A percentile compares a stretch with the other conserved stretches of the same genome.
These are phyloP conservation scores for Exaiptasia diaphana DNA, from an alignment of 64 coral and sea anemone genomes.

Conservation along the genomic window DNA sequence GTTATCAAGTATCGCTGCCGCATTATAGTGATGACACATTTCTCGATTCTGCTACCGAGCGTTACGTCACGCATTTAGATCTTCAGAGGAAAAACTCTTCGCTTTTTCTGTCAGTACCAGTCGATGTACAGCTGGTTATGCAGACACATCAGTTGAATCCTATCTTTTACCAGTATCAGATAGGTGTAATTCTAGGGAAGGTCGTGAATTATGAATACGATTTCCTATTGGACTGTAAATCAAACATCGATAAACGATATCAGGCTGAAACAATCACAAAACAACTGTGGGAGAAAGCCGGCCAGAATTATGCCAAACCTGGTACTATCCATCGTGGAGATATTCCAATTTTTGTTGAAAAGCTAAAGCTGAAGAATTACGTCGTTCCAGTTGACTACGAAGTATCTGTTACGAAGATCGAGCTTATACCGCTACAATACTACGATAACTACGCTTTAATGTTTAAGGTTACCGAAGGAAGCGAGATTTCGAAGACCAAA, in stretches of 20 bases:
- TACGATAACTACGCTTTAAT: neutral
- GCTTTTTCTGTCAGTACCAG: neutral
- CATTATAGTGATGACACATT: constrained; percentile 55
- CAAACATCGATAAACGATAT: neutral
- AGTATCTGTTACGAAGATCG: neutral
- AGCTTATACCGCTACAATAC: neutral
- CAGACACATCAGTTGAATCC: constrained; percentile 13
- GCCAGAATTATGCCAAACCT: constrained; percentile 3
- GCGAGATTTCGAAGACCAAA: neutral
- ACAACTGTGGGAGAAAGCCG: neutral
- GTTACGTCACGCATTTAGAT: constrained; percentile 50
- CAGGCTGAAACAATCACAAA: constrained; percentile 2
- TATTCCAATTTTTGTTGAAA: neutral
- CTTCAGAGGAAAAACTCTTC: constrained; percentile 31
- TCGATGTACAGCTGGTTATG: constrained; percentile 27
- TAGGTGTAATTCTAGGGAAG: constrained; percentile 17
- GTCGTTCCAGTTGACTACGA: neutral
- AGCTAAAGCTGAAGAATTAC: too few species aligned
- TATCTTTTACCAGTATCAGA: constrained; percentile 14
- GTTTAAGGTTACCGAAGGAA: neutral
- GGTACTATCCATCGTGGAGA: constrained; percentile 25
- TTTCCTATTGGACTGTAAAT: neutral
- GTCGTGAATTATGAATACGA: neutral
- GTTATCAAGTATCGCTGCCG: constrained; percentile 62
- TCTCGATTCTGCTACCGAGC: neutral